Percentiles rank a stretch among this genome's conserved stretches.
These are phyloP conservation scores for Eupithecia inturbata DNA, from an alignment of 2,888 invertebrate species.

Conservation along the genomic window DNA sequence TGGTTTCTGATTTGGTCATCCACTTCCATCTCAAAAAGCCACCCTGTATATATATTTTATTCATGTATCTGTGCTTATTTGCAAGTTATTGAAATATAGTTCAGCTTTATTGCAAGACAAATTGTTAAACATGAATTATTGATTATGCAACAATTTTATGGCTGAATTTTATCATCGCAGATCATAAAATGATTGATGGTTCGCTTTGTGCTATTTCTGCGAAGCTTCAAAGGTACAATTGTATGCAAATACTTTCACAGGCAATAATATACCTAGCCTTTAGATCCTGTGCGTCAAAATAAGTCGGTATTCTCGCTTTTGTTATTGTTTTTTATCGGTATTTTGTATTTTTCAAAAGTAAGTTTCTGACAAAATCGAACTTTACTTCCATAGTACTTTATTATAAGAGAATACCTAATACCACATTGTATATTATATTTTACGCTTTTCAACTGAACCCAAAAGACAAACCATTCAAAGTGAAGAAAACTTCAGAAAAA, in stretches of 20 bases:
- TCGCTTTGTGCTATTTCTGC: constrained; percentile 42
- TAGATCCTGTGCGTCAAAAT: constrained; percentile 3
- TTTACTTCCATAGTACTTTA: background rate
- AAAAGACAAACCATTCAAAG: background rate
- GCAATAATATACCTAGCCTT: constrained; percentile 32
- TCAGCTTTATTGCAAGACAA: background rate
- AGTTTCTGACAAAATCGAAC: background rate
- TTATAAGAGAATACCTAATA: background rate
- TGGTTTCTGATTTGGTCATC: no score
- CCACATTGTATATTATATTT: no score
- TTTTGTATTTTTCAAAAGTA: background rate
- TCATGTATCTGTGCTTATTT: background rate
- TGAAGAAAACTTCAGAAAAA: background rate
- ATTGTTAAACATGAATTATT: constrained; percentile 38
- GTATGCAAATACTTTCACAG: constrained; percentile 54
- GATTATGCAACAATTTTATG: constrained; percentile 37
- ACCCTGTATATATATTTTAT: background rate
- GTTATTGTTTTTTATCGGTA: background rate
- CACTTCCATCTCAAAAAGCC: no score
- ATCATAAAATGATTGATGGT: constrained; percentile 41
- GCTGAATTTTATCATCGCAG: constrained; percentile 37
- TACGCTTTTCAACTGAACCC: background rate
- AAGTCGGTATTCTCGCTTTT: background rate
- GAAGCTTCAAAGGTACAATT: constrained; percentile 52
- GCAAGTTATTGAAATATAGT: background rate